Evolutionary conservation across 2,113 vertebrate species (phyloP), one percentile per base, ranked within the genome.

Genomic region (Catharus bicknelli): DNA sequence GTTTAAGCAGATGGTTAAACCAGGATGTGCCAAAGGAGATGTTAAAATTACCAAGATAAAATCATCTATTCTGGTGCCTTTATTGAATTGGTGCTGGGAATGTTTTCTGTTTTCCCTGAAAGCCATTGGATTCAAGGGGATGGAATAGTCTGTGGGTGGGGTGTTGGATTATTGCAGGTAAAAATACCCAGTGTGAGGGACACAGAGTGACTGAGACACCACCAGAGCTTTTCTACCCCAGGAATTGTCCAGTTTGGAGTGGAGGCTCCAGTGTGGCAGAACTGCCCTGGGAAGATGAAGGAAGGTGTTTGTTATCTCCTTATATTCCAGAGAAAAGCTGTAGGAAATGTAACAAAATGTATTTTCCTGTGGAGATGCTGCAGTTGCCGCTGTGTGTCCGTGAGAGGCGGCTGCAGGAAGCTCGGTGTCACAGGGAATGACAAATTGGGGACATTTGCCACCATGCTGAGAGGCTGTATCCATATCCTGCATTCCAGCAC

Each of bases 361-460:
- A 9, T 73, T 90, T 95, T 92, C 73, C 54, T 95, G 54, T 9
- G 29, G 81, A 88, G 90, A 16, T 73, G 87, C 74, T 90, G 79
- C 18, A 57, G 23, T 38, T 75, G 62, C 29, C 2, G 1, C 67
- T 38, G 59, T 2, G 76, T 32, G 5, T 23, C 68, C 11, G 4
- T 32, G 86, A 48, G 38, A 30, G 61, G 74, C 4, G 59, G 58
- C 53, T 86, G 55, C 72, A 74, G 88, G 88, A 83, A 93, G 73
- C 80, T 67, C 61, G 0, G 0, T 67, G 83, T 53, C 76, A 53
- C 21, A 16, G 51, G 53, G 17, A 43, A 1, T 42, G 73, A 78
- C 69, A 83, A 55, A 69, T 11, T 12, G 3, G 63, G 76, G 12
- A 15, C 11, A 3, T 29, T 17, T 54, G 30, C 86, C 26, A 0